phyloP scores from a whole-genome alignment of 2,113 vertebrate species.

The Tylochromis polylepis region DNA sequence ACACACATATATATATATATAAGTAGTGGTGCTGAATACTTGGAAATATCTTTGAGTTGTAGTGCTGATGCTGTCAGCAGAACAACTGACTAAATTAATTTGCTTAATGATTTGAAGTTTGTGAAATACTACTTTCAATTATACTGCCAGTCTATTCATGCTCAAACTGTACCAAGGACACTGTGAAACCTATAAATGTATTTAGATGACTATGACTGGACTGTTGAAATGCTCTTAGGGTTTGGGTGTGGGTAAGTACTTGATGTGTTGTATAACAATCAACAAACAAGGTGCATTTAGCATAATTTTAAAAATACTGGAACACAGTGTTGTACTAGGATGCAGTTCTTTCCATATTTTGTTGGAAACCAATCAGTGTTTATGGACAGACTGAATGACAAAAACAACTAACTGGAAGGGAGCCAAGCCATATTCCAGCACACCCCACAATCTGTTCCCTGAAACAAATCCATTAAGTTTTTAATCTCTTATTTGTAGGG shows the following conservation, averaged over 20 bases:
- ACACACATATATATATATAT: background rate
- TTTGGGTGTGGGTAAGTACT: background rate
- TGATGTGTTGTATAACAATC: background rate
- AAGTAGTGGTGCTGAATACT: background rate
- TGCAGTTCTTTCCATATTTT: background rate
- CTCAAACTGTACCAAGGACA: background rate
- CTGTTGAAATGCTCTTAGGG: background rate
- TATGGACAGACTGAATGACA: background rate
- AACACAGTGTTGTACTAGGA: background rate
- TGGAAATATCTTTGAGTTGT: background rate
- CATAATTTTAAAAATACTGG: background rate
- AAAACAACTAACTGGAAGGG: constrained; percentile 1
- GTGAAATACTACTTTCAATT: background rate
- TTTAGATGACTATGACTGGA: background rate
- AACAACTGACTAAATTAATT: background rate
- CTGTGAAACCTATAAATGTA: background rate
- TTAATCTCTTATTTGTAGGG: constrained; percentile 13
- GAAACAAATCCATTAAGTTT: constrained; percentile 20
- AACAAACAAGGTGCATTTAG: background rate
- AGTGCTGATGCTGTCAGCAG: background rate
- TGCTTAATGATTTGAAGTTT: background rate
- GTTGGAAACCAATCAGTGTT: background rate
- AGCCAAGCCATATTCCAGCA: constrained; percentile 3
- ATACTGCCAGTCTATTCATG: background rate
- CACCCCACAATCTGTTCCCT: constrained; percentile 3